Conservation (phyloP, 2,797 vertebrate genomes). For the Ceyx erithaca region DNA sequence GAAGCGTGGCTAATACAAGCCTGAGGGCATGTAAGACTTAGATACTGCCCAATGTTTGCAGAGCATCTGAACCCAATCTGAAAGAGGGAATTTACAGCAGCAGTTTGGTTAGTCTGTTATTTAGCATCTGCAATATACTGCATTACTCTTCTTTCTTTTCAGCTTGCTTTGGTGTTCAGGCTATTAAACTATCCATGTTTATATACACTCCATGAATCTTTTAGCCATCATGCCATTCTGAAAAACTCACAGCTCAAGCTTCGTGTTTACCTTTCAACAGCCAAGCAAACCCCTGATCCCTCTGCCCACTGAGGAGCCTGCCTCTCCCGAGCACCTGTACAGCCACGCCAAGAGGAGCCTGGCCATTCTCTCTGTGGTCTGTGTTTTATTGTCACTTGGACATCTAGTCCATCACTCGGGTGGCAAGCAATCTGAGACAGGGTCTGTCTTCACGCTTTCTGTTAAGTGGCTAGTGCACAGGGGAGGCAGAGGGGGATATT, state of each 20-base stretch:
- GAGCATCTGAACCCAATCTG: not conserved
- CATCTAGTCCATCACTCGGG: not conserved
- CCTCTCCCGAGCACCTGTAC: not conserved
- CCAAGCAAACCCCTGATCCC: not conserved
- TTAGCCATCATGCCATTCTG: not conserved
- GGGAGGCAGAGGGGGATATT: conserved; percentile 28
- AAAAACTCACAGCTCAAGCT: not conserved
- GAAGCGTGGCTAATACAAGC: not conserved
- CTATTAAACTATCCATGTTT: not conserved
- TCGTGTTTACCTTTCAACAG: not conserved
- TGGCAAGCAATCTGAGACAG: not conserved
- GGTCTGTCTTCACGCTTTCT: not conserved
- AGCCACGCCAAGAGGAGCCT: not conserved
- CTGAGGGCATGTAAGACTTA: not conserved
- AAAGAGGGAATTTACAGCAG: not conserved
- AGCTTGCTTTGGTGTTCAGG: fast-evolving
- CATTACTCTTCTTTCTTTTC: not conserved
- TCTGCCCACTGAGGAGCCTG: not conserved
- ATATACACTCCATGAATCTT: not conserved
- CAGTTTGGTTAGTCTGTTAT: not conserved
- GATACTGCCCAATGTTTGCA: not conserved
- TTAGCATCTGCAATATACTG: not conserved
- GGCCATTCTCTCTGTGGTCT: not conserved
- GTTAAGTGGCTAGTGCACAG: not conserved
- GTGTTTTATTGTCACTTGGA: not conserved